Evolutionary conservation across 2,113 vertebrate genomes (phyloP), one percentile per base, ranked within the genome.

Genomic region (Holacanthus passer): DNA sequence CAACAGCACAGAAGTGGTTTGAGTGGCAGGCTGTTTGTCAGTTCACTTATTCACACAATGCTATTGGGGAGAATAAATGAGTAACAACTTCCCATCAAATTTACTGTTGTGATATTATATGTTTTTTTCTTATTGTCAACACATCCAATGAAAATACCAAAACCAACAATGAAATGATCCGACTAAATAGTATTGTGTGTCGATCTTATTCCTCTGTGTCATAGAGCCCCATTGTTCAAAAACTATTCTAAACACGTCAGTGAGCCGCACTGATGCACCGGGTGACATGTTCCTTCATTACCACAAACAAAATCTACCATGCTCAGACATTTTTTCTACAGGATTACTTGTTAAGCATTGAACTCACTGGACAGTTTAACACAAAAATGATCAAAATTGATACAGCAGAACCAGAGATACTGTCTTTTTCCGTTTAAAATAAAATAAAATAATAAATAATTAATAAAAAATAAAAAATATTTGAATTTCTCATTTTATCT

Each of bases 1-100:
- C 59, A 65, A 72, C 77, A 50, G 77, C 32, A 65, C 67, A 71
- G 31, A 32, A 12, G 56, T 37, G 50, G 17, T 83, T 86, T 80
- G 77, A 91, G 70, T 71, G 69, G 77, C 70, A 75, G 70, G 22
- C 55, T 79, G 68, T 84, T 81, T 81, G 75, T 73, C 64, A 65
- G 20, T 79, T 87, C 78, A 66, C 37, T 88, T 66, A 78, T 71
- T 82, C 59, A 43, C 24, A 66, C 48, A 27, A 73, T 83, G 62
- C 29, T 10, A 19, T 32, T 41, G 4, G n/a, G 31, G n/a, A 20
- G 66, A 63, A 75, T 60, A 39, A 79, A 81, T 63, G 48, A 59
- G 45, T 7, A 45, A 52, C 24, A 74, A 41, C 41, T 62, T 72
- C n/a, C 37, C 29, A 31, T 72, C 39, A 71, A 60, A 63, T 69